These are phyloP conservation scores for Felis chaus DNA, from an alignment of 2,113 vertebrate species.

Conservation along the genomic window DNA sequence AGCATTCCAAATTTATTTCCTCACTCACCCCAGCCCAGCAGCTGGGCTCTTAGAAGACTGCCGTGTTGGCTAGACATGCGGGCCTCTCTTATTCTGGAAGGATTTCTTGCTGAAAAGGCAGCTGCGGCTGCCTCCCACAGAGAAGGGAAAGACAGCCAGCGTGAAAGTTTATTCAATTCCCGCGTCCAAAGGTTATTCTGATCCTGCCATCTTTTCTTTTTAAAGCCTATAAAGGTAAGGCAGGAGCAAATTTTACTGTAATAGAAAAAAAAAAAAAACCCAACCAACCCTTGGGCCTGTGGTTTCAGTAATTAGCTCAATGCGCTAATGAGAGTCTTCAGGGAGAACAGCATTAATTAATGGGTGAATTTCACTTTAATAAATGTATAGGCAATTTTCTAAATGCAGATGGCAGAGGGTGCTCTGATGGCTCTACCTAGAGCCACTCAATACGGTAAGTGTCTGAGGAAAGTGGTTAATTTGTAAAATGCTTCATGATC, in stretches of 20 bases:
- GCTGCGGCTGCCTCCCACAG: neutral
- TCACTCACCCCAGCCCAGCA: neutral
- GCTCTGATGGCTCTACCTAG: conserved; percentile 89
- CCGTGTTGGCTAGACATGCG: fast-evolving
- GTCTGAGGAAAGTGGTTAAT: conserved; percentile 96
- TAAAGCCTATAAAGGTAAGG: conserved; percentile 57
- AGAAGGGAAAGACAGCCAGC: conserved; percentile 14
- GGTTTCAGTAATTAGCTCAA: conserved; percentile 92
- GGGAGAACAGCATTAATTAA: conserved; percentile 94
- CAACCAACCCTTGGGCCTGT: conserved; percentile 70
- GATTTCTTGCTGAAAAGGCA: neutral
- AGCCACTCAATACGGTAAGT: conserved; percentile 94
- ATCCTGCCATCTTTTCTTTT: conserved; percentile 49
- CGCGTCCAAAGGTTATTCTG: conserved; percentile 22
- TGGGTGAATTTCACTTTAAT: conserved; percentile 97
- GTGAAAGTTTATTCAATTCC: conserved; percentile 18
- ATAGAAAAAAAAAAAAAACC: neutral
- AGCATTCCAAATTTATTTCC: neutral
- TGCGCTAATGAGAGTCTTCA: conserved; percentile 91
- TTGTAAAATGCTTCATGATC: conserved; percentile 92
- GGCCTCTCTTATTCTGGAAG: neutral
- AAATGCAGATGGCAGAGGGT: conserved; percentile 94
- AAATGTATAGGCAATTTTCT: conserved; percentile 96
- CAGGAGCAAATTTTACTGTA: conserved; percentile 52
- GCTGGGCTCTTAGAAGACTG: neutral